These are phyloP conservation scores for Apodemus speciosus DNA, from an alignment of 2,113 vertebrate genomes.

Conservation along the genomic window DNA sequence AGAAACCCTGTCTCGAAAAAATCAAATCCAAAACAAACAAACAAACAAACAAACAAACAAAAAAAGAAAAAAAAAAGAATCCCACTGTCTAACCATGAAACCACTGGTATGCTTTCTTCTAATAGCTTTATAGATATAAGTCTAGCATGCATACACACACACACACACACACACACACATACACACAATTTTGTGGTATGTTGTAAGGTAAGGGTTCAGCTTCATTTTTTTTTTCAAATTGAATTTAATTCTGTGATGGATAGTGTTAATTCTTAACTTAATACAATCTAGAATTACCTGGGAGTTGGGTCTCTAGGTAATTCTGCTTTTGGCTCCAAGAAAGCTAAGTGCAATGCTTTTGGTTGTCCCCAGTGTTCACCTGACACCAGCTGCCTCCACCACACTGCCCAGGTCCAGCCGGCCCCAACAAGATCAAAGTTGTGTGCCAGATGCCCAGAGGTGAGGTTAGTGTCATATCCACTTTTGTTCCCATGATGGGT, in stretches of 20 bases:
- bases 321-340: neutral
- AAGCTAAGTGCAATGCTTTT: neutral
- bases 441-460: neutral
- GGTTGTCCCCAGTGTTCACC: neutral
- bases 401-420: neutral
- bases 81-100: neutral
- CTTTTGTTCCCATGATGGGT: neutral
- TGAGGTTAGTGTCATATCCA: neutral
- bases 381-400: neutral
- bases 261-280: neutral
- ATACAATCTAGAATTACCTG: neutral
- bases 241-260: neutral
- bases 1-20: no score
- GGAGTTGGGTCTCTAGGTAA: neutral
- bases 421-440: neutral
- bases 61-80: neutral
- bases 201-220: neutral
- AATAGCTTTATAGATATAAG: neutral
- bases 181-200: neutral
- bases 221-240: conserved; percentile 19
- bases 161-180: no score
- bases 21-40: no score
- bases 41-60: no score
- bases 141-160: no score
- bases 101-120: neutral